Conservation (phyloP, 2,797 vertebrate genomes). For the Microctenopoma steveboyesi region DNA sequence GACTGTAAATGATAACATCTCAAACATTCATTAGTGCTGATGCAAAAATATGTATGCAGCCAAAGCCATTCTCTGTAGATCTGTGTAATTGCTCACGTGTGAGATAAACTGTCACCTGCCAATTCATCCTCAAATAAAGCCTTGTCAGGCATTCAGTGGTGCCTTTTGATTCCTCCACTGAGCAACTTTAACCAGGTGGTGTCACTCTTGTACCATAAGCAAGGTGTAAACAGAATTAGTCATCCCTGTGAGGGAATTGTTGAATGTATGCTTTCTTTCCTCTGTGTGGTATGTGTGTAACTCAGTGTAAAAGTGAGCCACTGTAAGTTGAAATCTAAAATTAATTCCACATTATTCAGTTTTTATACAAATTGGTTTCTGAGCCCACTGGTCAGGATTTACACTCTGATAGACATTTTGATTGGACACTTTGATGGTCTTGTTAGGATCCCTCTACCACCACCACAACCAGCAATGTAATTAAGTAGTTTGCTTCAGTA, state of each 20-base stretch:
- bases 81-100: constrained; percentile 63
- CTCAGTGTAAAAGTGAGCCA: no score
- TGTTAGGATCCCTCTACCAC: no score
- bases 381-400: no score
- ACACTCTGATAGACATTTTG: no score
- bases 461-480: no score
- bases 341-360: no score
- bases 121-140: constrained; percentile 78
- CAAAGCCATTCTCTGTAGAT: constrained; percentile 63
- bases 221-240: neutral
- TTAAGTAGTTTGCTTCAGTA: no score
- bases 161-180: constrained; percentile 1
- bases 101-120: constrained; percentile 52
- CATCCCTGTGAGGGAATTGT: neutral
- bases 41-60: constrained; percentile 63
- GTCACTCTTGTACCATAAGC: constrained; percentile 67
- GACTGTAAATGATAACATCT: constrained; percentile 57
- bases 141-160: constrained; percentile 59
- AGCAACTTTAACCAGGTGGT: constrained; percentile 57
- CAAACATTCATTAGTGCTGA: constrained; percentile 57
- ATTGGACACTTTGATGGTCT: no score
- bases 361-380: no score
- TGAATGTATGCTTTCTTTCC: neutral
- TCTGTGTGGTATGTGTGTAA: neutral
- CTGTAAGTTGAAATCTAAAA: no score